phyloP scores from a whole-genome alignment of 2,797 vertebrate species.

The Ptychobarbus kaznakovi region DNA sequence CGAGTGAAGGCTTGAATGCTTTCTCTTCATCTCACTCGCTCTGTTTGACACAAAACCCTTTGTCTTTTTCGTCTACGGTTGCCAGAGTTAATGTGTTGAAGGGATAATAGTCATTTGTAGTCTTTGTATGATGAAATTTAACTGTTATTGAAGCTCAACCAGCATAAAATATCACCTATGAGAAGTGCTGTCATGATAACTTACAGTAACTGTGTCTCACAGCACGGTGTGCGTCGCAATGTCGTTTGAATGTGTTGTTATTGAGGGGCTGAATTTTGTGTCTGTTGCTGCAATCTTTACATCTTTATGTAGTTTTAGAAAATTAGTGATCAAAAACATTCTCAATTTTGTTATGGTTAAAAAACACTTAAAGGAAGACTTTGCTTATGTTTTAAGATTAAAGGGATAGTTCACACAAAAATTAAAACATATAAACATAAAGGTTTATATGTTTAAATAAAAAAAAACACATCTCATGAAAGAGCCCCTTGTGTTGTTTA shows the following conservation, averaged over 20 bases:
- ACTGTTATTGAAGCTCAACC: constrained; percentile 11
- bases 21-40: constrained; percentile 13
- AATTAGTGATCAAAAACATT: neutral
- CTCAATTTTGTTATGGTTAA: neutral
- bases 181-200: neutral
- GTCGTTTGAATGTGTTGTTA: neutral
- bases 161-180: neutral
- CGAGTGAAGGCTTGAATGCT: neutral
- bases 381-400: neutral
- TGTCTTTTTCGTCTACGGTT: constrained; percentile 16
- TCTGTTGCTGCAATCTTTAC: neutral
- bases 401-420: too few species aligned
- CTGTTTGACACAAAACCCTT: constrained; percentile 13
- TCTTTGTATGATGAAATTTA: constrained; percentile 14
- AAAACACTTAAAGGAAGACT: neutral
- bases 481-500: too few species aligned
- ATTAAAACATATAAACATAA: too few species aligned
- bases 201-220: constrained; percentile 9
- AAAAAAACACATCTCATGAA: too few species aligned
- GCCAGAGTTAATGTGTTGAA: constrained; percentile 29
- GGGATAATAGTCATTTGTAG: constrained; percentile 30
- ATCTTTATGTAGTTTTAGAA: too few species aligned
- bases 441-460: too few species aligned
- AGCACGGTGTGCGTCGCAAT: neutral
- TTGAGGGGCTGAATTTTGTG: neutral